Percentiles rank a stretch among this genome's conserved stretches.
These are phyloP conservation scores for Polymixis lichenea DNA, from an alignment of 2,888 invertebrate genomes.

Conservation along the genomic window DNA sequence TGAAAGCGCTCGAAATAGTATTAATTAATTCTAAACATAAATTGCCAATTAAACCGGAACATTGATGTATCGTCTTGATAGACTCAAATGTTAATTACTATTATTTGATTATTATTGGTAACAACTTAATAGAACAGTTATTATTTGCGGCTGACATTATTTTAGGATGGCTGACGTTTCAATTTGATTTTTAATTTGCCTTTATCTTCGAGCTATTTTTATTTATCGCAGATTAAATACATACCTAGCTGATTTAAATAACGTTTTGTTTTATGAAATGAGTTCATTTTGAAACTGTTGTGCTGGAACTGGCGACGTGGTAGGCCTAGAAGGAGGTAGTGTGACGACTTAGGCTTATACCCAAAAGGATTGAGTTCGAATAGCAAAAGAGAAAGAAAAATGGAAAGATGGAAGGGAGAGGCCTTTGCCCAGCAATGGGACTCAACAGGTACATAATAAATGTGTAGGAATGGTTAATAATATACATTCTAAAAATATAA, in stretches of 20 bases:
- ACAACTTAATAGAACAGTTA: slow-evolving; percentile 36
- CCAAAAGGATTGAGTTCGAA: no score
- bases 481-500: no score
- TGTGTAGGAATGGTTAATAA: not conserved
- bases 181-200: slow-evolving; percentile 40
- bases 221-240: slow-evolving; percentile 12
- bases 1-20: not conserved
- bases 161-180: slow-evolving; percentile 39
- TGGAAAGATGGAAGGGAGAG: no score
- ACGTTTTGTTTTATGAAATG: not conserved
- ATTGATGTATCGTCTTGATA: slow-evolving; percentile 34
- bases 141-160: slow-evolving; percentile 37
- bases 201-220: slow-evolving; percentile 4
- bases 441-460: no score
- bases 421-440: no score
- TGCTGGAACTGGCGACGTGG: no score
- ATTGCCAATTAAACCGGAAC: slow-evolving; percentile 58
- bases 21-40: slow-evolving; percentile 36
- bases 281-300: not conserved
- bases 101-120: slow-evolving; percentile 36
- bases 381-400: no score
- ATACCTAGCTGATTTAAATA: not conserved
- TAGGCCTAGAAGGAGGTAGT: no score
- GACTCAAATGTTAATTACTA: slow-evolving; percentile 30
- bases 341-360: no score